Percentiles rank a stretch among this genome's conserved stretches.
These are phyloP conservation scores for Propithecus deckenii DNA, from an alignment of 2,797 vertebrate genomes.

Conservation along the genomic window DNA sequence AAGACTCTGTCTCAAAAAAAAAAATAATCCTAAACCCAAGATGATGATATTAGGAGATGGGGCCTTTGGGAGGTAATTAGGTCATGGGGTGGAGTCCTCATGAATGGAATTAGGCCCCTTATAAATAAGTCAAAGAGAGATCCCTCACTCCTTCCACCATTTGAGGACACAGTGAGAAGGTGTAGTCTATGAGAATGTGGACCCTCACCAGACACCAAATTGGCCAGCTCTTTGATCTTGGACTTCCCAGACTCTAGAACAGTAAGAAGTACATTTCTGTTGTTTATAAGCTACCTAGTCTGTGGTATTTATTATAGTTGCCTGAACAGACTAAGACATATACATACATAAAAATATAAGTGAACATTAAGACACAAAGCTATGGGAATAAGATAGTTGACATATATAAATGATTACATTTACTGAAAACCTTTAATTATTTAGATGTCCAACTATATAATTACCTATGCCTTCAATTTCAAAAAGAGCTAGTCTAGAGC, in stretches of 20 bases:
- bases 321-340: neutral
- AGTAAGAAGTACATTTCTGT: neutral
- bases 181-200: neutral
- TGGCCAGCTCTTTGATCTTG: neutral
- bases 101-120: neutral
- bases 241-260: neutral
- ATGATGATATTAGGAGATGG: neutral
- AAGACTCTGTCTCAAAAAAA: too few relatives aligned
- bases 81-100: neutral
- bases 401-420: neutral
- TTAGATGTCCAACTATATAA: neutral
- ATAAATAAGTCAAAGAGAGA: neutral
- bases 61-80: neutral
- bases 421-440: slow-evolving; percentile 48
- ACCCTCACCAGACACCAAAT: neutral
- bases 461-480: slow-evolving; percentile 45
- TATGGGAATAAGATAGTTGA: neutral
- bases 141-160: neutral
- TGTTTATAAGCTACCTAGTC: neutral
- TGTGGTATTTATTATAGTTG: neutral
- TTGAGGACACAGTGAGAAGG: neutral
- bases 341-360: neutral
- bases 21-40: neutral
- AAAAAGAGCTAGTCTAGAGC: neutral
- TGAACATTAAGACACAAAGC: slow-evolving; percentile 27